These are phyloP conservation scores for Artibeus lituratus DNA, from an alignment of 2,797 vertebrate species.

Conservation along the genomic window DNA sequence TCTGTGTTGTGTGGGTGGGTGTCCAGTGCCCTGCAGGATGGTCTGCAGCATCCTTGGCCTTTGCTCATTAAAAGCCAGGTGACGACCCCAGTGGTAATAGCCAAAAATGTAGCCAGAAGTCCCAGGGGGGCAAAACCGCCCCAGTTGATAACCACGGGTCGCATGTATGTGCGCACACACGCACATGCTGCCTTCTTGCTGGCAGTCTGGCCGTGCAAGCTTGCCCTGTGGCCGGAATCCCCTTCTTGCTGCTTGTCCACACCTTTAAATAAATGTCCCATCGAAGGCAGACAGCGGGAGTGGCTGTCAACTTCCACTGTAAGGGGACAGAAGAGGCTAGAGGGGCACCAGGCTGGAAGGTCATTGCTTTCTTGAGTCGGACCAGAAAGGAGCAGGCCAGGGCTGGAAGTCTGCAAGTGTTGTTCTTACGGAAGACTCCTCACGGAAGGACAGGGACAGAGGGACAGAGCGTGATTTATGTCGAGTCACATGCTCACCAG, in stretches of 20 bases:
- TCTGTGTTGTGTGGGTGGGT: background rate
- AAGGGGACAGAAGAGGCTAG: accelerated
- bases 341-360: too few relatives aligned
- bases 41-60: background rate
- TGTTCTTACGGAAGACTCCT: background rate
- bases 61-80: background rate
- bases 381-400: background rate
- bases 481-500: accelerated
- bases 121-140: background rate
- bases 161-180: accelerated
- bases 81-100: background rate
- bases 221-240: background rate
- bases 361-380: background rate
- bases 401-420: background rate
- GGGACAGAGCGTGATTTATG: background rate
- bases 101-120: background rate
- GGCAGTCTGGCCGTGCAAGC: background rate
- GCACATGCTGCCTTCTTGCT: accelerated
- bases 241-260: background rate
- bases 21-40: background rate
- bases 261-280: background rate
- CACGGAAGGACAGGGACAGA: background rate
- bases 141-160: background rate
- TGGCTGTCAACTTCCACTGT: background rate
- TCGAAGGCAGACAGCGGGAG: background rate